Conservation (phyloP, 2,888 invertebrate genomes). For the Leptinotarsa tumamoca region DNA sequence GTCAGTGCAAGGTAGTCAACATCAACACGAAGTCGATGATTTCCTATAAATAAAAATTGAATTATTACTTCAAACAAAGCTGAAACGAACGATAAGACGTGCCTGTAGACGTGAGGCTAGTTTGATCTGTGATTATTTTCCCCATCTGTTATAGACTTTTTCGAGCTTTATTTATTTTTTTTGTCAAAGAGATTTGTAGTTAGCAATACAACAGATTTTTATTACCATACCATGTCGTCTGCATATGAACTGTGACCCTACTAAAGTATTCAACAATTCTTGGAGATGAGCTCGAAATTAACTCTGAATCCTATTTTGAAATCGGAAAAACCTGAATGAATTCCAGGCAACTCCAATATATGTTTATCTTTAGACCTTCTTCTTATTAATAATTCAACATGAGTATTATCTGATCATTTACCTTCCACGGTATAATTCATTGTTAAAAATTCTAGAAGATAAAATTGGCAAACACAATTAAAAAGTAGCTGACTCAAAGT, state of each 20-base stretch:
- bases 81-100: too few species aligned
- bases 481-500: constrained; percentile 33
- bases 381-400: background rate
- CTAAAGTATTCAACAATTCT: background rate
- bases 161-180: too few species aligned
- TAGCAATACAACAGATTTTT: too few species aligned
- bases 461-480: constrained; percentile 27
- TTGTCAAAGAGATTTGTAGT: too few species aligned
- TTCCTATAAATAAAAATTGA: too few species aligned
- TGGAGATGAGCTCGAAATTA: background rate
- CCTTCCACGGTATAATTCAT: background rate
- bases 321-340: constrained; percentile 3
- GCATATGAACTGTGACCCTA: background rate
- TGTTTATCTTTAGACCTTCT: background rate
- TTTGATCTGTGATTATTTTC: too few species aligned
- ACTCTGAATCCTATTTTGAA: background rate
- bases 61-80: too few species aligned
- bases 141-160: too few species aligned
- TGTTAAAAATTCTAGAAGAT: constrained; percentile 20
- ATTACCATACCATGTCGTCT: too few species aligned
- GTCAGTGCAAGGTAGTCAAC: too few species aligned
- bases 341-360: background rate
- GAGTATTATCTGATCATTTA: background rate
- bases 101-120: too few species aligned
- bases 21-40: too few species aligned